Evolutionary conservation across 1,140 invertebrate genomes (phyloP).

Genomic region (Neuroterus valhalla): DNA sequence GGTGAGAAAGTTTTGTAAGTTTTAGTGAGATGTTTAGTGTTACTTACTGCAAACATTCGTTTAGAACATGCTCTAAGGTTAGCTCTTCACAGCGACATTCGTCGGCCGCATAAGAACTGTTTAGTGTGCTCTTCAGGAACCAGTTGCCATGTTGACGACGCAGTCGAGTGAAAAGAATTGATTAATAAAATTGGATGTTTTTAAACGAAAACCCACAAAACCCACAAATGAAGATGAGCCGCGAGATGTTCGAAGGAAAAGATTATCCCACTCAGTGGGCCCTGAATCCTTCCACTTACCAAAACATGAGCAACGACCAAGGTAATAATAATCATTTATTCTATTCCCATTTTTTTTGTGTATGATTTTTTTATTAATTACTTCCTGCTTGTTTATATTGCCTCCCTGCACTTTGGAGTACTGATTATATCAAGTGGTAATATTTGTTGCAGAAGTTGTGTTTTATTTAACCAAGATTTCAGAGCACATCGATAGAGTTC

Average conservation of each 20-base stretch:
- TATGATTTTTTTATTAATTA: neutral
- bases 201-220: constrained; percentile 1
- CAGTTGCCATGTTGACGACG: constrained; percentile 41
- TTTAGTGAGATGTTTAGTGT: constrained; percentile 6
- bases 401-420: neutral
- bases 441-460: too few relatives aligned
- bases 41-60: neutral
- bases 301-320: constrained; percentile 77
- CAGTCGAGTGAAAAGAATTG: constrained; percentile 26
- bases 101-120: neutral
- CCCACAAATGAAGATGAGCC: constrained; percentile 68
- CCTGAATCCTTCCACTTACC: constrained; percentile 82
- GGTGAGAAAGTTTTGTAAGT: neutral
- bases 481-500: too few relatives aligned
- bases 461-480: too few relatives aligned
- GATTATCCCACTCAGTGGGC: constrained; percentile 84
- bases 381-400: neutral
- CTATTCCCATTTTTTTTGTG: constrained; percentile 18
- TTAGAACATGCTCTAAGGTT: neutral
- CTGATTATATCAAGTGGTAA: too few relatives aligned
- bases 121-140: neutral
- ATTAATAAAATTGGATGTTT: constrained; percentile 10
- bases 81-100: neutral
- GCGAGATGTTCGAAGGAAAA: constrained; percentile 72
- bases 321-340: constrained; percentile 58